Conservation (phyloP, 2,797 vertebrate genomes). For the Phoebastria nigripes region DNA sequence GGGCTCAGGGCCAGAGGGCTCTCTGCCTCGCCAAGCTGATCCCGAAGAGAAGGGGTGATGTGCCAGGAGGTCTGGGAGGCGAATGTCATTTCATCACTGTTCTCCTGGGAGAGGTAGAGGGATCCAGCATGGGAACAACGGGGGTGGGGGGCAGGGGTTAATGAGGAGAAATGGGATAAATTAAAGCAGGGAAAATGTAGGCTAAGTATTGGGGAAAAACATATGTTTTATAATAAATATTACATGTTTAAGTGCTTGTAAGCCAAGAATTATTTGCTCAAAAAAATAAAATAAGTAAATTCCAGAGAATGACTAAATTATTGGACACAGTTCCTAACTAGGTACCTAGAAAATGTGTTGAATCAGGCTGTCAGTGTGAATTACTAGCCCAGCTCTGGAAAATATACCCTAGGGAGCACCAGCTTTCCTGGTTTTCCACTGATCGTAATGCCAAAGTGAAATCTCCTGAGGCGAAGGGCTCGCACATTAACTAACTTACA, state of each 20-base stretch:
- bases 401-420: conserved; percentile 26
- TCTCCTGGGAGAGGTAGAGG: conserved; percentile 37
- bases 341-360: conserved; percentile 37
- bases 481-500: conserved; percentile 60
- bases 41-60: conserved; percentile 25
- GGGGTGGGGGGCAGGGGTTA: conserved; percentile 39
- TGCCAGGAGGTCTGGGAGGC: conserved; percentile 49
- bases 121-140: conserved; percentile 39
- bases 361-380: background rate
- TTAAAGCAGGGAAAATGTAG: conserved; percentile 21
- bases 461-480: conserved; percentile 11
- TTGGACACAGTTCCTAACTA: conserved; percentile 10
- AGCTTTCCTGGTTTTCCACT: conserved; percentile 37
- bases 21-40: background rate
- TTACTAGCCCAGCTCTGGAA: conserved; percentile 5
- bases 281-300: conserved; percentile 1
- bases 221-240: conserved; percentile 30
- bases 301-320: conserved; percentile 41
- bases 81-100: conserved; percentile 39
- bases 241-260: background rate
- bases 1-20: conserved; percentile 28
- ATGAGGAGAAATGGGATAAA: conserved; percentile 40
- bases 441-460: background rate
- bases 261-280: conserved; percentile 29
- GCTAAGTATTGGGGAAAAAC: conserved; percentile 40